A percentile compares a stretch with the other conserved stretches of the same genome.
phyloP scores from a whole-genome alignment of 2,113 vertebrate genomes.

The Dasyprocta punctata region DNA sequence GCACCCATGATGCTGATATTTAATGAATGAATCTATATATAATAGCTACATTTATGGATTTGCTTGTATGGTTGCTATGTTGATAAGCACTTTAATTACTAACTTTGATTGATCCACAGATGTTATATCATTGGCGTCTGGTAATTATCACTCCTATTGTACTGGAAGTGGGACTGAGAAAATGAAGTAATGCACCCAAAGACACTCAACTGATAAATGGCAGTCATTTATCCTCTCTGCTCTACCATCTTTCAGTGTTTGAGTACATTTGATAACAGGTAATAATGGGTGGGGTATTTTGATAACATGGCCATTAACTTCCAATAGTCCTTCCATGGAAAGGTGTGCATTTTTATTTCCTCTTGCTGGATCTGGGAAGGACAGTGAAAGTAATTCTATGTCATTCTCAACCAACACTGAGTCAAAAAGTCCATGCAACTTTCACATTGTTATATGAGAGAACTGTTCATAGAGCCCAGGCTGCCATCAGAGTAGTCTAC shows the following conservation, averaged over 20 bases:
- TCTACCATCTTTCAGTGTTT: not conserved
- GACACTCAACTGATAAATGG: not conserved
- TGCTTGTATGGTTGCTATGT: not conserved
- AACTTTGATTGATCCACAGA: not conserved
- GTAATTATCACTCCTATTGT: not conserved
- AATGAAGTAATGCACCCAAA: not conserved
- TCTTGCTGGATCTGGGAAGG: not conserved
- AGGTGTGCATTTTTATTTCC: not conserved
- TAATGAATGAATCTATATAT: not conserved
- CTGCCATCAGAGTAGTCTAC: not conserved
- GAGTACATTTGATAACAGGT: not conserved
- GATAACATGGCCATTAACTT: not conserved
- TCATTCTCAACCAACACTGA: not conserved
- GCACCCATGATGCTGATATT: not conserved
- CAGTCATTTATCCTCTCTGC: not conserved
- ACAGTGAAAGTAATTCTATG: not conserved
- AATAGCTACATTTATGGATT: not conserved
- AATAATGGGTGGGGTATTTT: not conserved
- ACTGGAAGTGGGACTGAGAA: not conserved
- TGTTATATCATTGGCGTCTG: not conserved
- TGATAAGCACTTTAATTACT: not conserved
- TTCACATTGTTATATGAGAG: not conserved
- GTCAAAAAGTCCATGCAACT: not conserved
- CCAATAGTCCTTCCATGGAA: not conserved
- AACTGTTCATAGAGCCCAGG: not conserved